These are phyloP conservation scores for Tinamus major DNA, from an alignment of 2,797 vertebrate species.

Conservation along the genomic window DNA sequence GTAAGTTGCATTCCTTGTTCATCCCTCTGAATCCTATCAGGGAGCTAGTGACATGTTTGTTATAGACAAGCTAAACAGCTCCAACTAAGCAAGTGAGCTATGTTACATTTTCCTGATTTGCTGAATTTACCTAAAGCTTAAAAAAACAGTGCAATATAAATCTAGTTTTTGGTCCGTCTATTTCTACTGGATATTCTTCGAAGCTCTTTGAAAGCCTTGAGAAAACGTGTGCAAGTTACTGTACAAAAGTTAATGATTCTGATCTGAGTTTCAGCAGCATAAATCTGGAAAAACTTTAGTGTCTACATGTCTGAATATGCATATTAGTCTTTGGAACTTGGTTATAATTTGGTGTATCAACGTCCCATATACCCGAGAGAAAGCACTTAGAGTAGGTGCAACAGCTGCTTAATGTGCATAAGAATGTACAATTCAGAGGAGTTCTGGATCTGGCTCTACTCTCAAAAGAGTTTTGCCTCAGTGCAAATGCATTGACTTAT, in stretches of 20 bases:
- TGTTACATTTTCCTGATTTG: not conserved
- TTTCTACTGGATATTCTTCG: conserved; percentile 12
- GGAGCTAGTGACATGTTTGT: not conserved
- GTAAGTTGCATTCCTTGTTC: not conserved
- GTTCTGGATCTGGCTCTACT: not conserved
- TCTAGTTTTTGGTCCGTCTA: not conserved
- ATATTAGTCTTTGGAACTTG: conserved; percentile 3
- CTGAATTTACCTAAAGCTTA: not conserved
- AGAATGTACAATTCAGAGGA: not conserved
- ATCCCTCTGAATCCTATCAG: not conserved
- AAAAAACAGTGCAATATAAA: not conserved
- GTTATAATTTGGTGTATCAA: not conserved
- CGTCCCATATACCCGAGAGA: not conserved
- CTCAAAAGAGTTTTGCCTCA: not conserved
- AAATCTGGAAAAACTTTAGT: conserved; percentile 41
- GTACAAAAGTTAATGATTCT: conserved; percentile 36
- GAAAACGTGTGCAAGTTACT: conserved; percentile 8
- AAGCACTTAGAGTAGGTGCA: not conserved
- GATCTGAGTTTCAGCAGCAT: conserved; percentile 27
- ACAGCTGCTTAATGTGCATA: not conserved
- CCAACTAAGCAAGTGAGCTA: not conserved
- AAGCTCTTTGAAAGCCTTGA: conserved; percentile 23
- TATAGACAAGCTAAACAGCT: not conserved
- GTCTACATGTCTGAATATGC: not conserved
- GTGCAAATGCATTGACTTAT: not conserved